Evolutionary conservation across 1,140 invertebrate genomes (phyloP).

Genomic region (Acromyrmex charruanus): DNA sequence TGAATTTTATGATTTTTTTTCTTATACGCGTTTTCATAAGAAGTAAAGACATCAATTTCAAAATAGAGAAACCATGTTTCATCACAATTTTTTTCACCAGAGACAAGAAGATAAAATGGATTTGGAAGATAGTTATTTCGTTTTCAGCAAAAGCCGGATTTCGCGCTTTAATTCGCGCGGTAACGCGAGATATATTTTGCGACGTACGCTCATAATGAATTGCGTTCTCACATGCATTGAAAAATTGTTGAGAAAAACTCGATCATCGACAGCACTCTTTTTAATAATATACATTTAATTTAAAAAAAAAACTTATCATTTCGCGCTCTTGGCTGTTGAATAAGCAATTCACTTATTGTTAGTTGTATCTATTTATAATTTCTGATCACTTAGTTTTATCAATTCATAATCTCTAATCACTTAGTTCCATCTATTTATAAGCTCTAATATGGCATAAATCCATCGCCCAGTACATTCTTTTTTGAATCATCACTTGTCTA

Average conservation of each 20-base stretch:
- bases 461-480: too few relatives aligned
- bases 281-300: neutral
- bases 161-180: neutral
- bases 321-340: too few relatives aligned
- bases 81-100: neutral
- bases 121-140: slow-evolving; percentile 3
- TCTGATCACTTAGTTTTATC: too few relatives aligned
- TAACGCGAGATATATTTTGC: slow-evolving; percentile 21
- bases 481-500: too few relatives aligned
- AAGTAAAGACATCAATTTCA: neutral
- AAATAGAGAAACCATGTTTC: neutral
- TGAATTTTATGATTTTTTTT: too few relatives aligned
- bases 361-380: too few relatives aligned
- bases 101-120: slow-evolving; percentile 10
- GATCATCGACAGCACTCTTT: neutral
- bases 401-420: too few relatives aligned
- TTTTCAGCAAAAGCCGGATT: neutral
- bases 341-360: too few relatives aligned
- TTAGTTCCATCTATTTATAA: too few relatives aligned
- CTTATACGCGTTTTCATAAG: neutral
- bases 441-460: too few relatives aligned
- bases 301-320: too few relatives aligned
- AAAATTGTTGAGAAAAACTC: neutral
- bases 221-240: neutral
- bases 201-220: neutral